Percentiles rank a stretch among this genome's conserved stretches.
Evolutionary conservation across 1,140 invertebrate genomes (phyloP).

Genomic region (Drosophila prosaltans): DNA sequence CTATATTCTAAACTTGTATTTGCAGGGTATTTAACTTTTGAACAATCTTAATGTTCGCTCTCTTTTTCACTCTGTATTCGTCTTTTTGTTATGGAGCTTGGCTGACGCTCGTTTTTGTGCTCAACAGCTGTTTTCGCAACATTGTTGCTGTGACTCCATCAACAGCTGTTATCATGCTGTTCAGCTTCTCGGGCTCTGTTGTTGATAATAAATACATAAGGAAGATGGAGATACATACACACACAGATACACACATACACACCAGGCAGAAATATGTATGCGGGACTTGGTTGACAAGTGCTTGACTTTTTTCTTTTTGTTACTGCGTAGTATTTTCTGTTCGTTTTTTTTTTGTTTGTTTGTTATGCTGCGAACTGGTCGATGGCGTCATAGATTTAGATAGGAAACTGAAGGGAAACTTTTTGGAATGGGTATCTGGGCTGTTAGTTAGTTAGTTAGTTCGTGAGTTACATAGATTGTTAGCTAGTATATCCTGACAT

Average conservation of each 20-base stretch:
- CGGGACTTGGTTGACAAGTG: conserved; percentile 71
- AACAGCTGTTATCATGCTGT: conserved; percentile 70
- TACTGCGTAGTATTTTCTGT: conserved; percentile 67
- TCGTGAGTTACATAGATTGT: background rate
- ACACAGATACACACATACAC: background rate
- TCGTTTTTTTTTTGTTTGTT: conserved; percentile 30
- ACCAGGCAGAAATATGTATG: conserved; percentile 37
- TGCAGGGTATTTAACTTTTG: background rate
- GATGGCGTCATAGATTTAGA: conserved; percentile 69
- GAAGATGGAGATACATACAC: conserved; percentile 25
- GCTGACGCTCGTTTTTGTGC: conserved; percentile 29
- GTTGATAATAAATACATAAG: conserved; percentile 49
- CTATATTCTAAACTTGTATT: background rate
- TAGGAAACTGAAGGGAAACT: background rate
- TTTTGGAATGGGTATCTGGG: conserved; percentile 1
- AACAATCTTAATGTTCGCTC: background rate
- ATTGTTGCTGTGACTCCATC: conserved; percentile 56
- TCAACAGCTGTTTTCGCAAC: conserved; percentile 74
- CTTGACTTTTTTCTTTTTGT: conserved; percentile 55
- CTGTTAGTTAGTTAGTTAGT: background rate
- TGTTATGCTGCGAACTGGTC: conserved; percentile 50
- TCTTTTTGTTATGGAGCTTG: conserved; percentile 40
- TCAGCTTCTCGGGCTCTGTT: conserved; percentile 43
- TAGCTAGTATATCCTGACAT: background rate
- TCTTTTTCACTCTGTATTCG: conserved; percentile 15